A percentile compares a stretch with the other conserved stretches of the same genome.
phyloP scores from a whole-genome alignment of 2,113 vertebrate species.

The Lanius ludovicianus region DNA sequence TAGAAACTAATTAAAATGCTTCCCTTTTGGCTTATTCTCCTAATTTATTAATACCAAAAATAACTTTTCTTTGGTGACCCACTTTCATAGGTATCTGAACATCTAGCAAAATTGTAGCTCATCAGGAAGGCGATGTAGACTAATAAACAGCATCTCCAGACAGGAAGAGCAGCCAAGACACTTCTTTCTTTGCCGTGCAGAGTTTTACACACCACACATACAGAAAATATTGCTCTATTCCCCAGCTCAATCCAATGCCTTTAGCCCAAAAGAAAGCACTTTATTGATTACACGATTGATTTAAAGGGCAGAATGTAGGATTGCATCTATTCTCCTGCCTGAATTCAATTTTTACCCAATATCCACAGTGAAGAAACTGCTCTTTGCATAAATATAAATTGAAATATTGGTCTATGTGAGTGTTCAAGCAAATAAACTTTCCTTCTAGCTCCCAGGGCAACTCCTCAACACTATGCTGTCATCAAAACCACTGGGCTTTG shows the following conservation, averaged over 20 bases:
- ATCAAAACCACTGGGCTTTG: background rate
- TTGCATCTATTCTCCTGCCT: background rate
- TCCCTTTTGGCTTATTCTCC: constrained; percentile 66
- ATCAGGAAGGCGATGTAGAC: background rate
- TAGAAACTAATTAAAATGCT: constrained; percentile 68
- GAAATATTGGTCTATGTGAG: background rate
- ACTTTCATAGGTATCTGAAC: constrained; percentile 58
- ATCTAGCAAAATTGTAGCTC: constrained; percentile 38
- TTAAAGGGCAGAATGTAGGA: background rate
- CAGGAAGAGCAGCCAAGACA: background rate
- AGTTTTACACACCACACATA: background rate
- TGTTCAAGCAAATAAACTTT: background rate
- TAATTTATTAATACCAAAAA: constrained; percentile 67
- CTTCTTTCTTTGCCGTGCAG: background rate
- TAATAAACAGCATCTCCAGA: constrained; percentile 12
- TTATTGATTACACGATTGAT: background rate
- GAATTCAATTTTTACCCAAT: background rate
- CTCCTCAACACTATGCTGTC: background rate
- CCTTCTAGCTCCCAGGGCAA: background rate
- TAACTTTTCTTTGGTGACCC: constrained; percentile 65
- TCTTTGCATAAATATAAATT: background rate
- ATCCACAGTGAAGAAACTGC: background rate
- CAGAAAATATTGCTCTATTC: background rate
- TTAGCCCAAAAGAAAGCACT: background rate
- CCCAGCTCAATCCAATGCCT: fast-evolving